These are phyloP conservation scores for Vidua chalybeata DNA, from an alignment of 2,113 vertebrate species.

Conservation along the genomic window DNA sequence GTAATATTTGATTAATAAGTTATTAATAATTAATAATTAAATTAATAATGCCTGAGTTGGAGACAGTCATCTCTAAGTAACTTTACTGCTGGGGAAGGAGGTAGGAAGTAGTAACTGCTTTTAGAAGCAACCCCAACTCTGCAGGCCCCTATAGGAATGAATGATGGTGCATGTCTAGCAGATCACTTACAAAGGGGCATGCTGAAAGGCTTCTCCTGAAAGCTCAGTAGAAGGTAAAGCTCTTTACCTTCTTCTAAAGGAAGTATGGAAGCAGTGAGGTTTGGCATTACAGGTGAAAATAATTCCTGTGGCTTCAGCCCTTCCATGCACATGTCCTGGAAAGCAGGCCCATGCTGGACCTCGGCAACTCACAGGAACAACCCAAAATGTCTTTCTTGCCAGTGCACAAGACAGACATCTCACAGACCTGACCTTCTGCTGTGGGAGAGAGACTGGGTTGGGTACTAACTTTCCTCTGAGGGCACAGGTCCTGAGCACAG, in stretches of 20 bases:
- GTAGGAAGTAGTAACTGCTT: neutral
- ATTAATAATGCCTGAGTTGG: neutral
- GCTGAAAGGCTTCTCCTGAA: neutral
- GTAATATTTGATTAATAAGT: neutral
- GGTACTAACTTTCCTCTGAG: neutral
- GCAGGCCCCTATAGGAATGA: neutral
- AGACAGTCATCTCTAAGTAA: neutral
- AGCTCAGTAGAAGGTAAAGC: neutral
- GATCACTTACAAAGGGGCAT: neutral
- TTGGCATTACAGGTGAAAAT: neutral
- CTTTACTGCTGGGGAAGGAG: neutral
- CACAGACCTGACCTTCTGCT: neutral
- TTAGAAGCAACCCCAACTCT: neutral
- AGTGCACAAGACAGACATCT: neutral
- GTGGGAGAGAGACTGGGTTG: neutral
- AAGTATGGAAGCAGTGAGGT: neutral
- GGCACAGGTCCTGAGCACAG: neutral
- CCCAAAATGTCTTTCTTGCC: neutral
- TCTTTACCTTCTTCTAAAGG: neutral
- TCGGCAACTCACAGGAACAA: neutral
- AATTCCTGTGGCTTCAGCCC: neutral
- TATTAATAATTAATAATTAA: neutral
- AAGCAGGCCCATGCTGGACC: neutral
- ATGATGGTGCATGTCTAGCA: neutral
- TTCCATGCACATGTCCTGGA: accelerated